phyloP scores from a whole-genome alignment of 2,888 invertebrate genomes.

The Odontothrips loti region DNA sequence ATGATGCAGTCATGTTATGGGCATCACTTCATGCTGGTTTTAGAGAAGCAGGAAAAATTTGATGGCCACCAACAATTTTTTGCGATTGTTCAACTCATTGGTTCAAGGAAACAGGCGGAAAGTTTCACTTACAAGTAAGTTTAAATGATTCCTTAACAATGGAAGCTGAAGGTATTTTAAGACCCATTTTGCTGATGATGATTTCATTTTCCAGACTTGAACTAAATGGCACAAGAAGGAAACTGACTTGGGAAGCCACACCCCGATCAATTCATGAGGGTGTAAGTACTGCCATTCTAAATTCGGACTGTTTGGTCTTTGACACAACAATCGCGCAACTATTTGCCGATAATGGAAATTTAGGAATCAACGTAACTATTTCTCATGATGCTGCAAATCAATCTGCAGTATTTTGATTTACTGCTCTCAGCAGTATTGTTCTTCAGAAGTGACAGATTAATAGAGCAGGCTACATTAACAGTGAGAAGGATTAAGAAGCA shows the following conservation, averaged over 20 bases:
- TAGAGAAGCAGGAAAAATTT: slow-evolving; percentile 97
- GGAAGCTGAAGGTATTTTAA: background rate
- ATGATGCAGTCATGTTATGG: slow-evolving; percentile 99
- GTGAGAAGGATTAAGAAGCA: too few species aligned
- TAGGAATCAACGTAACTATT: slow-evolving; percentile 99
- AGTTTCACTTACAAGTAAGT: slow-evolving; percentile 89
- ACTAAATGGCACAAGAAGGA: slow-evolving; percentile 87
- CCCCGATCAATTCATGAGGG: slow-evolving; percentile 98
- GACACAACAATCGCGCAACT: slow-evolving; percentile 97
- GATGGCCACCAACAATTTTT: slow-evolving; percentile 95
- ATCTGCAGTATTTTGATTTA: background rate
- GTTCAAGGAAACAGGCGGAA: slow-evolving; percentile 97
- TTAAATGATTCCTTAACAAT: background rate
- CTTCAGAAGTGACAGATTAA: too few species aligned
- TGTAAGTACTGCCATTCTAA: slow-evolving; percentile 93
- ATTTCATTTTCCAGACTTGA: slow-evolving; percentile 65
- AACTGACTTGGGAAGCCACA: slow-evolving; percentile 98
- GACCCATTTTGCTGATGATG: background rate
- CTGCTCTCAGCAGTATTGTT: too few species aligned
- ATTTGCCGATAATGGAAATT: slow-evolving; percentile 98
- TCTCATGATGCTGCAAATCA: slow-evolving; percentile 47
- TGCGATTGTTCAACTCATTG: slow-evolving; percentile 98
- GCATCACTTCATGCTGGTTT: slow-evolving; percentile 98
- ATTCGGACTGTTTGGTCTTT: slow-evolving; percentile 97
- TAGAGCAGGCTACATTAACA: too few species aligned